Conservation (phyloP, 2,113 vertebrate species). For the Neomonachus schauinslandi region DNA sequence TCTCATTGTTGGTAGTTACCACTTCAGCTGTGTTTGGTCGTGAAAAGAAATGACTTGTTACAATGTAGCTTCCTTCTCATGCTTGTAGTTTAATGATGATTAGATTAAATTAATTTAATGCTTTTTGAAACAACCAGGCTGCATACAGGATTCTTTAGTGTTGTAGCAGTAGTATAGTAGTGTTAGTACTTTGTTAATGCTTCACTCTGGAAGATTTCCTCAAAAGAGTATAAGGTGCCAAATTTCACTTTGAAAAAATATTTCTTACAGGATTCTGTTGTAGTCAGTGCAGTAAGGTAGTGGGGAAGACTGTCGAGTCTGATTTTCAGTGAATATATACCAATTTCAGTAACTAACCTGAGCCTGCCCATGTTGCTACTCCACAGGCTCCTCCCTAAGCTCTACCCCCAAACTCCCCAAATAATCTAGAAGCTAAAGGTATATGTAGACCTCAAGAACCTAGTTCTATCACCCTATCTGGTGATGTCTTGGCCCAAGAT, state of each 20-base stretch:
- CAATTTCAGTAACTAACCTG: background rate
- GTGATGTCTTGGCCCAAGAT: background rate
- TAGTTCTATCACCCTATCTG: background rate
- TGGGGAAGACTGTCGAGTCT: background rate
- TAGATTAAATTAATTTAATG: background rate
- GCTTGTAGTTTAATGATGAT: background rate
- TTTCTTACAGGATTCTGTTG: background rate
- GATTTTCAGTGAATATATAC: background rate
- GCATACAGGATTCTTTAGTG: background rate
- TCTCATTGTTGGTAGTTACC: background rate
- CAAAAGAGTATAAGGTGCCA: slow-evolving; percentile 17
- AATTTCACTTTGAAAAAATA: background rate
- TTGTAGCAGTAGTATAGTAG: background rate
- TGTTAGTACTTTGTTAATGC: slow-evolving; percentile 51
- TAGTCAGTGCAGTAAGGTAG: background rate
- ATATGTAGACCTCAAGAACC: background rate
- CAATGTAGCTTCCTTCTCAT: background rate
- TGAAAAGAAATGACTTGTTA: slow-evolving; percentile 24
- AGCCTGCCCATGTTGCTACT: background rate
- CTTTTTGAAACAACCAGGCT: background rate
- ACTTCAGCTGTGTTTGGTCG: background rate
- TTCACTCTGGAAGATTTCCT: slow-evolving; percentile 73
- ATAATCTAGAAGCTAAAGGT: background rate
- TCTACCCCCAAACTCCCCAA: background rate
- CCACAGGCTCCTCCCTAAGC: background rate